phyloP scores from a whole-genome alignment of 2,113 vertebrate genomes.

The Gambusia holbrooki region DNA sequence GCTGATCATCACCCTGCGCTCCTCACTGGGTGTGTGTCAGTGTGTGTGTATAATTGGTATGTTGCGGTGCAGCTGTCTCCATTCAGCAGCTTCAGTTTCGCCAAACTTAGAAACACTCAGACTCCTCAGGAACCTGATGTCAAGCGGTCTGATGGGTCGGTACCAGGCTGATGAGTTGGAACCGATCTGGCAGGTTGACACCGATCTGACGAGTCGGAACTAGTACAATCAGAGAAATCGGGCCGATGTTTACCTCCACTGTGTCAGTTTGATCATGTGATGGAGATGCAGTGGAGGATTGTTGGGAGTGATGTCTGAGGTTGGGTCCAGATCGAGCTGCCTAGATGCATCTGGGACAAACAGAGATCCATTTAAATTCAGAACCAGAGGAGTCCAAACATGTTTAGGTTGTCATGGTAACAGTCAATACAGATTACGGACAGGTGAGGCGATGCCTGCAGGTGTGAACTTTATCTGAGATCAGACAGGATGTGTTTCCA shows the following conservation, averaged over 20 bases:
- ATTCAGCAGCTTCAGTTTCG: constrained; percentile 49
- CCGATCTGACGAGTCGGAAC: too few relatives aligned
- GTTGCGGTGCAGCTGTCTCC: constrained; percentile 46
- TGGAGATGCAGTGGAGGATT: too few relatives aligned
- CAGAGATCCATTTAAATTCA: not conserved
- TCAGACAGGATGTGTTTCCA: not conserved
- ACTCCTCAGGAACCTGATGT: too few relatives aligned
- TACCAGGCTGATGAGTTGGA: too few relatives aligned
- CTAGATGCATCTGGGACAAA: too few relatives aligned
- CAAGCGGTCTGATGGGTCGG: too few relatives aligned
- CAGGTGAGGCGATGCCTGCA: not conserved
- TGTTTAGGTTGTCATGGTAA: not conserved
- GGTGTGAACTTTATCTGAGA: not conserved
- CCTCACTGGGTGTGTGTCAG: not conserved
- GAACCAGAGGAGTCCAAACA: not conserved
- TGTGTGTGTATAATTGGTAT: constrained; percentile 36
- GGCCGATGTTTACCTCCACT: too few relatives aligned
- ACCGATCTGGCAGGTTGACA: too few relatives aligned
- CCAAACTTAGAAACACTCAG: constrained; percentile 29
- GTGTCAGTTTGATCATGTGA: too few relatives aligned
- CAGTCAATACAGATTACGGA: not conserved
- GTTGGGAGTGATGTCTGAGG: too few relatives aligned
- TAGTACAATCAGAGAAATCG: too few relatives aligned
- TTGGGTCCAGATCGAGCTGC: too few relatives aligned
- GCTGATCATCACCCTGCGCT: not conserved